Evolutionary conservation across 2,797 vertebrate species (phyloP), one percentile per base, ranked within the genome.

Genomic region (Argentina silus): DNA sequence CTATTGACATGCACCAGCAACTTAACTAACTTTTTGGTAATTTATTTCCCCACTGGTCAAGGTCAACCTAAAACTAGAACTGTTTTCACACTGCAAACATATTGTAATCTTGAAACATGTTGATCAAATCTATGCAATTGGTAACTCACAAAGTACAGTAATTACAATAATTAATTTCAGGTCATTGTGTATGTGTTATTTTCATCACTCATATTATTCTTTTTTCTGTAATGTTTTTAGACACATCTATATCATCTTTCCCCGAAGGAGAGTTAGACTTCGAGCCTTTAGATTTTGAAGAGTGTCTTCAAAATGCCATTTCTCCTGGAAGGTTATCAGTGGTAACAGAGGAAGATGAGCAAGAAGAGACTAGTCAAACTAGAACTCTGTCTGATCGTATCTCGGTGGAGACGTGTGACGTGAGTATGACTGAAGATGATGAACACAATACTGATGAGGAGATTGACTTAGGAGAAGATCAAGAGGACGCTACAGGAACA

Each of bases 191-290:
- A 66, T 59, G 44, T 0, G 21, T 27, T 61, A 42, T 53, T 72
- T 21, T 45, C n/a, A 45, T 15, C 0, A 55, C 1, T 11, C 10
- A 19, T 61, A 44, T 48, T 50, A 0, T 67, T 65, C 21, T 61
- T 69, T 3, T 60, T 55, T 51, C 19, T 43, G 10, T 21, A 63
- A 77, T 74, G 0, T 21, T 80, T 15, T 80, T 76, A 92, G 88
- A 90, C 27, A 43, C 75, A 48, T 78, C 85, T 59, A 48, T 77
- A 75, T 55, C 81, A 45, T 77, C 80, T 0, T 87, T 88, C 7
- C n/a, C 67, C 3, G 87, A 87, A 21, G 87, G 62, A 77, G 90
- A 92, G 57, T 74, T 90, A 80, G 89, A 92, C 74, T 92, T 93
- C 87, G 91, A 91, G 59, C 77, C 75, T 74, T 73, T 91, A 5